A percentile compares a stretch with the other conserved stretches of the same genome.
Evolutionary conservation across 92 coral and sea anemone species (phyloP).

Genomic region (Parazoanthus swiftii): DNA sequence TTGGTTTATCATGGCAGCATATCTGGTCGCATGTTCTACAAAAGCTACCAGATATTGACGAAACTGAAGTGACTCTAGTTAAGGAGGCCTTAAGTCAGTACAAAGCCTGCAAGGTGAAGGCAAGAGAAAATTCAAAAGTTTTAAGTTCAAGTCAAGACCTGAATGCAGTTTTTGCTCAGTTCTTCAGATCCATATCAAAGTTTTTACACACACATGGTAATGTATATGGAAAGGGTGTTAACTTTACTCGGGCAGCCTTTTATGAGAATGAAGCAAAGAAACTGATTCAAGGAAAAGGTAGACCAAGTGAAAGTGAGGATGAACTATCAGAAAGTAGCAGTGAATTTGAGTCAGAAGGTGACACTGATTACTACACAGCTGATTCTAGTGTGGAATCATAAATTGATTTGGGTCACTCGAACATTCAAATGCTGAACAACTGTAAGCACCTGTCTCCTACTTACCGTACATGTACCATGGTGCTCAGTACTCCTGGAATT

Average conservation of each 20-base stretch:
- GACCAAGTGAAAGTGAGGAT: background rate
- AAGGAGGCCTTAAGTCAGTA: conserved; percentile 5
- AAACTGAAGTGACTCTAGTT: background rate
- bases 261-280: conserved; percentile 30
- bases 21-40: background rate
- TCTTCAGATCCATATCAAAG: background rate
- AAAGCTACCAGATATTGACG: background rate
- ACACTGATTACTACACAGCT: background rate
- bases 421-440: too few relatives aligned
- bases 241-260: conserved; percentile 14
- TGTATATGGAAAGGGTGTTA: background rate
- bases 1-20: background rate
- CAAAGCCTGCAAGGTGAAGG: background rate
- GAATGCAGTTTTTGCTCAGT: conserved; percentile 9
- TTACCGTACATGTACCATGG: too few relatives aligned
- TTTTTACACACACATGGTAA: background rate
- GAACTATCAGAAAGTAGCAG: background rate
- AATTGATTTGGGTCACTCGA: background rate
- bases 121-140: background rate
- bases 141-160: background rate
- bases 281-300: background rate
- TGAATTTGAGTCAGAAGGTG: background rate
- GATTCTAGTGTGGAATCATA: background rate
- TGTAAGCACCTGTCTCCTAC: too few relatives aligned
- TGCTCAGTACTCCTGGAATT: too few relatives aligned